These are phyloP conservation scores for Intellagama lesueurii DNA, from an alignment of 2,797 vertebrate genomes.

Conservation along the genomic window DNA sequence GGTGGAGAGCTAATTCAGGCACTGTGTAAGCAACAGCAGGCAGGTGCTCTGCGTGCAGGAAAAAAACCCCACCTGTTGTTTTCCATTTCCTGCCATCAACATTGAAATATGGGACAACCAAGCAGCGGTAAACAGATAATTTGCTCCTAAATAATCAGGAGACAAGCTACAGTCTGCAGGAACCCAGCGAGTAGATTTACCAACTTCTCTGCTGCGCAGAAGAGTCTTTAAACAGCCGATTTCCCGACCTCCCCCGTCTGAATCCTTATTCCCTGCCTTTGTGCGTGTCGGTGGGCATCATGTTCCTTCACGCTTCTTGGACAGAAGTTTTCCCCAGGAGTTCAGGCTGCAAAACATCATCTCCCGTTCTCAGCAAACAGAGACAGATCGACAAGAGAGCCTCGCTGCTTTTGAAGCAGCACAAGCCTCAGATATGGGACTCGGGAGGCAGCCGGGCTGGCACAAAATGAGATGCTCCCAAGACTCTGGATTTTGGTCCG, in stretches of 20 bases:
- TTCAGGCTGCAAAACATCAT: background rate
- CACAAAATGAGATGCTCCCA: background rate
- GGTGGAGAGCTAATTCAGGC: background rate
- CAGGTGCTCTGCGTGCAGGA: background rate
- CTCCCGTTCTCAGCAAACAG: background rate
- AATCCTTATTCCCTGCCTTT: background rate
- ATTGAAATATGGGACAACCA: background rate
- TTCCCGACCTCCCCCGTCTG: background rate
- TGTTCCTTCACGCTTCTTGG: background rate
- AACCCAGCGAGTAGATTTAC: background rate
- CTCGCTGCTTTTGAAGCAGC: too few species aligned
- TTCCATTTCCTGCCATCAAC: background rate
- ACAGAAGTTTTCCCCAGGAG: background rate
- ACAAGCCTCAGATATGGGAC: background rate
- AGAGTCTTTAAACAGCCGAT: background rate
- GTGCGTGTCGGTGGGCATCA: too few species aligned
- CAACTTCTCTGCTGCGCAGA: background rate
- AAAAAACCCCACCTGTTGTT: background rate
- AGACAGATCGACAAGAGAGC: background rate
- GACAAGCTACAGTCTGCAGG: background rate
- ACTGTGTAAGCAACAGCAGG: fast-evolving
- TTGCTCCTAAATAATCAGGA: background rate
- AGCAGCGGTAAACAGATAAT: background rate
- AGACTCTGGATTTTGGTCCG: too few species aligned
- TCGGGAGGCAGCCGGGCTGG: background rate